Conservation (phyloP, 2,888 invertebrate genomes). For the Drosophila setosimentum region DNA sequence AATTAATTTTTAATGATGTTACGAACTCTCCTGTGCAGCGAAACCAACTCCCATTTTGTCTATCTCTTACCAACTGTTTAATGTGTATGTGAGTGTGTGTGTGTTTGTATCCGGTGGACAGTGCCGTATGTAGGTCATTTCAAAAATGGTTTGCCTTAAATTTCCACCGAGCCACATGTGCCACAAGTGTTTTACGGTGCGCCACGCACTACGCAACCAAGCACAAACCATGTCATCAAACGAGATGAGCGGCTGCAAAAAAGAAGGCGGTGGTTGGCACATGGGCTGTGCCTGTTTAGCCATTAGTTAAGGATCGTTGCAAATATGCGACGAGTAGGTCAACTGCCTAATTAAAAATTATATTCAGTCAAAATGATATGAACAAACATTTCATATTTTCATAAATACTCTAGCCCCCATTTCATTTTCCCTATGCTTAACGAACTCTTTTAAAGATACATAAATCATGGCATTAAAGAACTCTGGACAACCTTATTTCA, state of each 20-base stretch:
- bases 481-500: slow-evolving; percentile 12
- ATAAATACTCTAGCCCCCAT: not conserved
- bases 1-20: slow-evolving; percentile 82
- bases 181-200: slow-evolving; percentile 75
- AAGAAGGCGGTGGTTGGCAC: not conserved
- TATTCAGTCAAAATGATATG: slow-evolving; percentile 26
- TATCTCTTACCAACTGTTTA: slow-evolving; percentile 42
- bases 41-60: slow-evolving; percentile 71
- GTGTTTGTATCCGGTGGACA: slow-evolving; percentile 47
- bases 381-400: not conserved
- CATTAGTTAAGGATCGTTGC: slow-evolving; percentile 60
- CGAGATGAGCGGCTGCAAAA: slow-evolving; percentile 18
- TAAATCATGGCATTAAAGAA: not conserved
- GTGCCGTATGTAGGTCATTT: slow-evolving; percentile 80
- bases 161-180: slow-evolving; percentile 66
- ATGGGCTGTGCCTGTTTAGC: slow-evolving; percentile 60
- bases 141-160: slow-evolving; percentile 80
- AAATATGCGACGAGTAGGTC: slow-evolving; percentile 61
- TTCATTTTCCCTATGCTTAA: not conserved
- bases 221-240: slow-evolving; percentile 60
- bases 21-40: slow-evolving; percentile 64
- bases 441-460: not conserved
- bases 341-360: slow-evolving; percentile 73
- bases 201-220: slow-evolving; percentile 36
- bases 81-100: slow-evolving; percentile 34